Evolutionary conservation across 2,113 vertebrate species (phyloP), one percentile per base, ranked within the genome.

Genomic region (Tyrannus savana): DNA sequence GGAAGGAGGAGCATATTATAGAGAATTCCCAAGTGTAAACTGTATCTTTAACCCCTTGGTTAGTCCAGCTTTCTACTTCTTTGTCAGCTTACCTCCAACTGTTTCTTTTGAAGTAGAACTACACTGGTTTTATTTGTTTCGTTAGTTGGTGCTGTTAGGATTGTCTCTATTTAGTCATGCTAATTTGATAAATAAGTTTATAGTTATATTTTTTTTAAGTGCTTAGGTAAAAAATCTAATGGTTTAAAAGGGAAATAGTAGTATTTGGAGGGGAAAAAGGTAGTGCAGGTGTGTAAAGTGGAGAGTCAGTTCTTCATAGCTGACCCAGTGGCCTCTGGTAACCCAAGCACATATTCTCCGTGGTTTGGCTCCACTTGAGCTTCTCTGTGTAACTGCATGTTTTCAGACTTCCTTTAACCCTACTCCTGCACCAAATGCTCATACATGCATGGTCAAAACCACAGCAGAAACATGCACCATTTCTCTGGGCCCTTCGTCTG

Each of bases 11-110:
- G 97, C 96, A 27, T 95, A 69, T 73, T 90, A 86, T 80, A 91
- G 87, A 97, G 87, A 96, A 96, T 88, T 97, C 95, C 82, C 94
- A 90, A 95, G 90, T 83, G 87, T 92, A 96, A 98, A 97, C 95
- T 96, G 75, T 94, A 52, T 95, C 59, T 96, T 98, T 99, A 98
- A 98, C 98, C 97, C 98, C 94, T 98, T 96, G 87, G 35, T 75
- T 94, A 73, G 96, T 84, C 39, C 83, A 66, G 31, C 62, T 93
- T 95, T 66, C 39, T 82, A 42, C 12, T 60, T 88, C 68, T 93
- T 87, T 44, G 33, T 68, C 22, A 37, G 82, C 13, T 71, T 89
- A 41, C 62, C 30, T 91, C 33, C 24, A 75, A 2, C 10, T 55
- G 19, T 81, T 94, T 95, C 19, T 91, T 89, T 77, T 71, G 27